A percentile compares a stretch with the other conserved stretches of the same genome.
Evolutionary conservation across 2,113 vertebrate genomes (phyloP).

Genomic region (Neotoma lepida): DNA sequence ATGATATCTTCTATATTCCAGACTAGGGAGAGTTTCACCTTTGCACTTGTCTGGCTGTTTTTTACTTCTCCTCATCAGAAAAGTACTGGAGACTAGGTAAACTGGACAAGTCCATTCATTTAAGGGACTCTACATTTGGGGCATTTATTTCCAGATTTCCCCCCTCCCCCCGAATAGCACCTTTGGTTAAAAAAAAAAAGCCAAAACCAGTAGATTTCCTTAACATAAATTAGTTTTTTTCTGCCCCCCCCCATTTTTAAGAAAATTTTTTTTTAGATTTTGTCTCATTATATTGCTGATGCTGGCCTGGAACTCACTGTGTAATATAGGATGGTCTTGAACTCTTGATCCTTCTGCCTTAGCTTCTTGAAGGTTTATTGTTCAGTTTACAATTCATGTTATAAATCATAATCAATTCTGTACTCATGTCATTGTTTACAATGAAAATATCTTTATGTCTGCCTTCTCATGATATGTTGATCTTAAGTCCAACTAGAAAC

Average conservation of each 20-base stretch:
- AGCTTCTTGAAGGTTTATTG: neutral
- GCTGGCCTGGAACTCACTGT: neutral
- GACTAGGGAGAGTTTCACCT: neutral
- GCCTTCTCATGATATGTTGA: neutral
- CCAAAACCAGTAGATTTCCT: neutral
- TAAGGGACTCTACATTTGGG: neutral
- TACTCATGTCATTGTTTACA: neutral
- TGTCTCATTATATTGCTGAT: neutral
- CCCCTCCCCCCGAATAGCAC: neutral
- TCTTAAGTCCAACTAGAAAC: neutral
- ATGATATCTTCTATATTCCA: slow-evolving; percentile 7
- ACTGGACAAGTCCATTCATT: neutral
- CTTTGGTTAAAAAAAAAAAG: slow-evolving; percentile 42
- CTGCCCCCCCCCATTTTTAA: neutral
- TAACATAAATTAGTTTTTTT: slow-evolving; percentile 38
- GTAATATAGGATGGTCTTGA: neutral
- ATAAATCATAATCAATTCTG: neutral
- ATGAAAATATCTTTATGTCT: neutral
- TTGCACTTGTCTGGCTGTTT: neutral
- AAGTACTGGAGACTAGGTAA: neutral
- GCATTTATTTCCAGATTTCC: slow-evolving; percentile 43
- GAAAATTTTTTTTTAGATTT: neutral
- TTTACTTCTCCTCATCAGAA: slow-evolving; percentile 35
- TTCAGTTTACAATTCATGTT: neutral
- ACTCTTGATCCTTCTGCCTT: neutral